Base-by-base conservation (phyloP, 2,797 vertebrate genomes). In the Phaenicophaeus curvirostris region DNA sequence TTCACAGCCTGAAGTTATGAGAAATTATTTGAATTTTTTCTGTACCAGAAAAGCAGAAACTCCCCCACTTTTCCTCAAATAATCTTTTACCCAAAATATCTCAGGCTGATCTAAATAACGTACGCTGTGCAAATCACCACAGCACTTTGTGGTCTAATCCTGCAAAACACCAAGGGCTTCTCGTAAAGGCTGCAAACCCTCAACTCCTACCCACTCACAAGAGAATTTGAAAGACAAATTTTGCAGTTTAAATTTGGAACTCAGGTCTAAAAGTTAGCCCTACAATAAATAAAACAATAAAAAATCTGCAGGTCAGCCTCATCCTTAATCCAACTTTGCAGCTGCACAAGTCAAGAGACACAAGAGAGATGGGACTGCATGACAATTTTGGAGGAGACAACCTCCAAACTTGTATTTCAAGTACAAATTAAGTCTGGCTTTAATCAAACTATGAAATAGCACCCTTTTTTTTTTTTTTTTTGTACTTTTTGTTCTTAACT, bases 41-140 rank as follows among this genome's bases (percentile, higher is more conserved):
- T 75, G 24, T 39, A 69, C 59, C 57, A 96, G 71, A 93, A 86
- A 90, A 85, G 92, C 91, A 95, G 55, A 65, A 94, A 94, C 84
- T 86, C 79, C 79, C 75, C 85, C 94, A 78, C 82, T 84, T 91
- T 85, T 85, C 44, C 85, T 73, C 85, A 94, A 94, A 94, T 89
- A 96, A 75, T 89, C 62, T 81, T 88, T 58, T 35, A 77, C 76
- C 79, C 85, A 85, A 86, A 91, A 92, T 95, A 95, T 51, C 75
- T 85, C 72, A 41, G 57, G 27, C 54, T 33, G 63, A 73, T 93
- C 87, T 88, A 96, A 91, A 84, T 81, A 57, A 57, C 5, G 50
- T 11, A 13, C 48, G 53, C 21, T 41, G 51, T 65, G 62, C 69
- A 87, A 37, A 92, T 72, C 91, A 93, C n/a, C 68, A 92, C 81